phyloP scores from a whole-genome alignment of 2,888 invertebrate species.

The Oxytorus armatus region DNA sequence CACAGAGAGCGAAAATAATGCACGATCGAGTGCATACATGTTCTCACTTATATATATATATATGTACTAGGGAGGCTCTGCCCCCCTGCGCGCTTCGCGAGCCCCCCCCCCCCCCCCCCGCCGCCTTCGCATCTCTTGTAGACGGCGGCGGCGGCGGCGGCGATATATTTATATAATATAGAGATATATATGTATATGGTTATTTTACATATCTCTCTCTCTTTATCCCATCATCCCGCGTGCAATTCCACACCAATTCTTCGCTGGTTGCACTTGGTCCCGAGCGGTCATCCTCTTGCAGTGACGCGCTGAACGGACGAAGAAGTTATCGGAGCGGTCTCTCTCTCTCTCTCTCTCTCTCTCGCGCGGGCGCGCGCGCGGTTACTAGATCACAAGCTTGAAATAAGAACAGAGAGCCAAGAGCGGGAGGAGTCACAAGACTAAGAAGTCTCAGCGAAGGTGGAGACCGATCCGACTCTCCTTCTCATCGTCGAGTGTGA shows the following conservation, averaged over 20 bases:
- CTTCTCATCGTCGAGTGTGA: constrained; percentile 40
- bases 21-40: constrained; percentile 48
- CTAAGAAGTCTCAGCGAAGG: constrained; percentile 52
- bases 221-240: constrained; percentile 23
- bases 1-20: constrained; percentile 32
- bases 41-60: constrained; percentile 9
- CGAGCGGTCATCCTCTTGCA: constrained; percentile 28
- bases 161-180: too few relatives aligned
- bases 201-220: neutral
- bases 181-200: too few relatives aligned
- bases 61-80: too few relatives aligned
- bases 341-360: constrained; percentile 11
- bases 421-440: constrained; percentile 35
- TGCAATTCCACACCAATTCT: constrained; percentile 9
- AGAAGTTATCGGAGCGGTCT: neutral
- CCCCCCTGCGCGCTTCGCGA: too few relatives aligned
- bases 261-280: constrained; percentile 21
- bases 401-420: constrained; percentile 9
- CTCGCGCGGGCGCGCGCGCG: neutral
- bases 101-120: too few relatives aligned
- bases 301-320: constrained; percentile 5
- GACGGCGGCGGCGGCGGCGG: too few relatives aligned
- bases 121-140: too few relatives aligned
- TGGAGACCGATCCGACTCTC: constrained; percentile 55
- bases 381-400: neutral